Conservation (phyloP, 1,140 invertebrate genomes). For the Megathymus violae region DNA sequence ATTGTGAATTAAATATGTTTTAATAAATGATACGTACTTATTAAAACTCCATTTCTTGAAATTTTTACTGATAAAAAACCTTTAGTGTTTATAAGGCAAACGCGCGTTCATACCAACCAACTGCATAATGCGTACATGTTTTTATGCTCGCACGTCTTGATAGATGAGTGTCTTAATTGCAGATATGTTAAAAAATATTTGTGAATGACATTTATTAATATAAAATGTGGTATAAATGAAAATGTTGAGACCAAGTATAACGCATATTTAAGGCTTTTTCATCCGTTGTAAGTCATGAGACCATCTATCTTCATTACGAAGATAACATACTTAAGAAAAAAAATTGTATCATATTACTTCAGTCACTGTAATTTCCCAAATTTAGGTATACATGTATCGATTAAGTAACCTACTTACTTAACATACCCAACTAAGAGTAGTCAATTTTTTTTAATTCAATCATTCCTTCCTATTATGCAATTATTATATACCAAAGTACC, state of each 20-base stretch:
- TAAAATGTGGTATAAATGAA: slow-evolving; percentile 15
- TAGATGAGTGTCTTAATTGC: slow-evolving; percentile 1
- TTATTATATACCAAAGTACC: slow-evolving; percentile 73
- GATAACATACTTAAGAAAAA: not conserved
- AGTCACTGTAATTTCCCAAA: slow-evolving; percentile 5
- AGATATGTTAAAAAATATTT: not conserved
- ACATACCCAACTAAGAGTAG: slow-evolving; percentile 49
- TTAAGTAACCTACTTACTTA: slow-evolving; percentile 30
- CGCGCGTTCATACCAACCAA: not conserved
- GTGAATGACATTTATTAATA: slow-evolving; percentile 9
- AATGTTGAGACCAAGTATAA: slow-evolving; percentile 9
- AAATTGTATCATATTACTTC: not conserved
- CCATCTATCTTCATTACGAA: not conserved
- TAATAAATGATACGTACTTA: too few species aligned
- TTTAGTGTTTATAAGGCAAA: not conserved
- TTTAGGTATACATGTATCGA: slow-evolving; percentile 26
- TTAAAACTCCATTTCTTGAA: too few species aligned
- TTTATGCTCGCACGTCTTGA: not conserved
- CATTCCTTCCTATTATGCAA: slow-evolving; percentile 76
- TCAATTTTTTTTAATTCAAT: slow-evolving; percentile 73
- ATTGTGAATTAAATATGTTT: too few species aligned
- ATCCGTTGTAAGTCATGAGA: not conserved
- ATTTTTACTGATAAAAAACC: not conserved
- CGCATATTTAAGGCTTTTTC: slow-evolving; percentile 4
- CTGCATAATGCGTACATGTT: not conserved